Percentiles rank a stretch among this genome's conserved stretches.
Conservation (phyloP, 1,140 invertebrate species). For the Heliothis subflexa region DNA sequence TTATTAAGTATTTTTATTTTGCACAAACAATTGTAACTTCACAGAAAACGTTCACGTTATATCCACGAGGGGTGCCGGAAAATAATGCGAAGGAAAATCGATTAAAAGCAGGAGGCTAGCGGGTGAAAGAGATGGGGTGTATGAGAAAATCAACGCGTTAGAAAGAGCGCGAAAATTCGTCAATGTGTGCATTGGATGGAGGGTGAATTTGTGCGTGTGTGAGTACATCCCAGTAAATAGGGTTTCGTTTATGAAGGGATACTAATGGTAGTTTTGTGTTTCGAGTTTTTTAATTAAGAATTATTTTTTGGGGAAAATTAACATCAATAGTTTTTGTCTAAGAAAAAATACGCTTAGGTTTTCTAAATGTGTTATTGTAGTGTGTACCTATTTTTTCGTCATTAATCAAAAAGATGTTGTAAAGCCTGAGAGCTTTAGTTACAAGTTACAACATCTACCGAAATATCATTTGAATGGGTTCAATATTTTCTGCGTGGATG, state of each 20-base stretch:
- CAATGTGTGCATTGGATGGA: slow-evolving; percentile 58
- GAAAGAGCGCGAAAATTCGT: slow-evolving; percentile 48
- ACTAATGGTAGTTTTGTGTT: slow-evolving; percentile 53
- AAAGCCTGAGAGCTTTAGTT: too few relatives aligned
- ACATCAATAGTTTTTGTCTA: too few relatives aligned
- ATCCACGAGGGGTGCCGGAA: slow-evolving; percentile 25
- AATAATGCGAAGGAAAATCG: slow-evolving; percentile 47
- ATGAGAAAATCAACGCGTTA: neutral
- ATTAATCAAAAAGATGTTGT: too few relatives aligned
- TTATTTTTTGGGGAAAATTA: too few relatives aligned
- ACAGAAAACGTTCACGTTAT: slow-evolving; percentile 1
- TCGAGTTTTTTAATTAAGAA: neutral
- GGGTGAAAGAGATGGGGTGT: neutral
- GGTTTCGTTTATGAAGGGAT: slow-evolving; percentile 54
- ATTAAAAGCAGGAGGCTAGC: slow-evolving; percentile 5
- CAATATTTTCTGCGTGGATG: too few relatives aligned
- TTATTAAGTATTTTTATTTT: slow-evolving; percentile 25
- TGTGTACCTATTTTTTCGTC: neutral
- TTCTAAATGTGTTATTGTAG: neutral
- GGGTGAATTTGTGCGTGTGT: slow-evolving; percentile 49
- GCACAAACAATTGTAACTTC: slow-evolving; percentile 15
- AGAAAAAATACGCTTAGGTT: neutral
- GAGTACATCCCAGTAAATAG: slow-evolving; percentile 65
- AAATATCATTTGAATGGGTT: too few relatives aligned
- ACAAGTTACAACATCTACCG: too few relatives aligned